Evolutionary conservation across 2,888 invertebrate genomes (phyloP).

Genomic region (Cybosia mesomella): DNA sequence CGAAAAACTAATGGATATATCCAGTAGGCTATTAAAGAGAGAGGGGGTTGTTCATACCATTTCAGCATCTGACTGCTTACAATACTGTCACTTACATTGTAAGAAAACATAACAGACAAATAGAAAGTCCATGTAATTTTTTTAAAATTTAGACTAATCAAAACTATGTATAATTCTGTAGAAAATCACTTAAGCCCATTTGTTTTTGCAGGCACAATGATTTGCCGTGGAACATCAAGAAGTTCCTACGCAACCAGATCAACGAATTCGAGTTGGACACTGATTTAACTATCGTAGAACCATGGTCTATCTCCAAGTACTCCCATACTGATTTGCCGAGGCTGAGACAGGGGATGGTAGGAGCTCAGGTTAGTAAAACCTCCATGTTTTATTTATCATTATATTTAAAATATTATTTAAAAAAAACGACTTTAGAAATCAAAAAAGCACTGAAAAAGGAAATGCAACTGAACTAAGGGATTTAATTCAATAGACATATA

Average conservation of each 20-base stretch:
- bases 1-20: too few species aligned
- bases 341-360: constrained; percentile 89
- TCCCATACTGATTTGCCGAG: constrained; percentile 90
- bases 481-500: too few species aligned
- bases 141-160: neutral
- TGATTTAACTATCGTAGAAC: constrained; percentile 86
- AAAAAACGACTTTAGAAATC: too few species aligned
- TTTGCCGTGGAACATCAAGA: constrained; percentile 91
- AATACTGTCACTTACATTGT: too few species aligned
- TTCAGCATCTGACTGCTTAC: too few species aligned
- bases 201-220: constrained; percentile 86
- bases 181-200: neutral
- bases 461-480: too few species aligned
- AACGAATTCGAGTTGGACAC: constrained; percentile 88
- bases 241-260: constrained; percentile 90
- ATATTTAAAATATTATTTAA: too few species aligned
- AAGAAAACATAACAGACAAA: too few species aligned
- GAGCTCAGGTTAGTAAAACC: constrained; percentile 87
- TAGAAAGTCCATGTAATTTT: too few species aligned
- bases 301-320: constrained; percentile 89
- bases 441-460: too few species aligned
- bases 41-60: too few species aligned
- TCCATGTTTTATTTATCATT: neutral
- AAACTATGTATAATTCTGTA: neutral
- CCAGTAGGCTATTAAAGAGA: too few species aligned